Evolutionary conservation across 53 echinoderm and acorn worm genomes (phyloP), one percentile per base, ranked within the genome.

Genomic region (Crossaster papposus): DNA sequence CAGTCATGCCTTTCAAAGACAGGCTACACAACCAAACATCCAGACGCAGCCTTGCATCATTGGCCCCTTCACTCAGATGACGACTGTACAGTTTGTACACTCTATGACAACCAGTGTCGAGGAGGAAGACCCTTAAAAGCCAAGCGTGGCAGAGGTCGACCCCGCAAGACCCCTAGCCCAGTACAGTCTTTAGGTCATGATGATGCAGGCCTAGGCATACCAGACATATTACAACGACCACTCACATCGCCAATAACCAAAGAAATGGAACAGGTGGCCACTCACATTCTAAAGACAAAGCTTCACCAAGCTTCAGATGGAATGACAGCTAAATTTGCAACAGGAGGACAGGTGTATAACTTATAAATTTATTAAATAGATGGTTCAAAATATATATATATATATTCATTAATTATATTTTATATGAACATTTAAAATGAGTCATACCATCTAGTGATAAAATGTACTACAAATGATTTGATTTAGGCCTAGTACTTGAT

Each of bases 201-300:
- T n/a, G n/a, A n/a, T n/a, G n/a, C n/a, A n/a, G n/a, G n/a, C n/a
- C n/a, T n/a, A n/a, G n/a, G n/a, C n/a, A n/a, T n/a, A n/a, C n/a
- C n/a, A 79, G n/a, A 79, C n/a, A 54, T 79, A 4, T 29, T 79
- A 54, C 7, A 79, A 7, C 54, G 79, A 30, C 79, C 53, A 5
- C 31, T 53, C 30, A 24, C 79, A 29, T 9, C 79, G 13, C 79
- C 79, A 15, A 26, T 51, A 24, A 79, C 79, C 26, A 7, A 22
- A 51, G 77, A 79, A 29, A 79, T 54, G 54, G 79, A 79, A 30
- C 29, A n/a, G 50, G 52, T 79, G 54, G 79, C 79, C 54, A 79
- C 79, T n/a, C 79, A 79, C 30, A 52, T 79, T 13, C n/a, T 30
- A 18, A 79, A 79, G 30, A 55, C 79, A 26, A 79, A 79, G 30